Evolutionary conservation across 2,888 invertebrate species (phyloP).

Genomic region (Andrena dorsata): DNA sequence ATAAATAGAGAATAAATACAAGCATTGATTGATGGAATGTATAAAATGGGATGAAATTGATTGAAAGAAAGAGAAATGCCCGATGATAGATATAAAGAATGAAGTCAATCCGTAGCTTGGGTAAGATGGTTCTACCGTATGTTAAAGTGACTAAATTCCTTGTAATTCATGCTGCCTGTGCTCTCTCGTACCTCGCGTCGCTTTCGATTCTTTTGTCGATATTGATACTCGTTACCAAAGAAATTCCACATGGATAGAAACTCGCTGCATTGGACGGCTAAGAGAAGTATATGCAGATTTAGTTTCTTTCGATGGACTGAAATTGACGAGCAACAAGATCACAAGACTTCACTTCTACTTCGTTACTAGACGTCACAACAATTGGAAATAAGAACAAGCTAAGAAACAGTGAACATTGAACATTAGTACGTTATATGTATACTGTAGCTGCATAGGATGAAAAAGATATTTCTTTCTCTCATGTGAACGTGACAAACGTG

Average conservation of each 20-base stretch:
- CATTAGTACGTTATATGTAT: too few species aligned
- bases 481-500: too few species aligned
- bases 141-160: conserved; percentile 14
- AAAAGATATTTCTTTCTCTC: too few species aligned
- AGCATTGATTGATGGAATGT: background rate
- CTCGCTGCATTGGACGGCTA: conserved; percentile 69
- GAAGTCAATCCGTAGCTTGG: background rate
- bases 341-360: too few species aligned
- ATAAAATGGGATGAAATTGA: background rate
- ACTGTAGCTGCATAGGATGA: too few species aligned
- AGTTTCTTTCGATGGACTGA: background rate
- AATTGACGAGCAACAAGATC: background rate
- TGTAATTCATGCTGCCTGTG: background rate
- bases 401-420: too few species aligned
- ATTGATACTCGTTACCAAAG: conserved; percentile 70
- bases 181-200: too few species aligned
- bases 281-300: background rate
- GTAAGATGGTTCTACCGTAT: conserved; percentile 21
- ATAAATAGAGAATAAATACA: background rate
- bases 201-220: background rate
- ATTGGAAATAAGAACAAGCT: too few species aligned
- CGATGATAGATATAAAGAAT: background rate
- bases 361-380: too few species aligned
- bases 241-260: conserved; percentile 75
- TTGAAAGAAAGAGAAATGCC: background rate